Conservation (phyloP, 2,888 invertebrate species). For the Tupiocoris notatus region DNA sequence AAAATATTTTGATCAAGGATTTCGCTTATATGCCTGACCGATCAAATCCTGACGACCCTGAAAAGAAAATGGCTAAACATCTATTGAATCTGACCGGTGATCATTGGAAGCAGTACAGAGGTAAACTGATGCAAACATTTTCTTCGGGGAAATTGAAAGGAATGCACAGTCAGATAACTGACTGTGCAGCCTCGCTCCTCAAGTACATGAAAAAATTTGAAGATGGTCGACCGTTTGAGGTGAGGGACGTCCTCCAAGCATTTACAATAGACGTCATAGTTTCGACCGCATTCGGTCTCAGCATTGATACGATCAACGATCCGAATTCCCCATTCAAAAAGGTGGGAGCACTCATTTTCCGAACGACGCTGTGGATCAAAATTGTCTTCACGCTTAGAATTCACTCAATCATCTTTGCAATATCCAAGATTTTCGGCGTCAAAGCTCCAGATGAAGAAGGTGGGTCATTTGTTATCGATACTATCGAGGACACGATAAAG, state of each 20-base stretch:
- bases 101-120: slow-evolving; percentile 59
- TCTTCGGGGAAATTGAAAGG: slow-evolving; percentile 60
- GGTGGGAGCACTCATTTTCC: background rate
- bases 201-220: slow-evolving; percentile 28
- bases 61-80: slow-evolving; percentile 54
- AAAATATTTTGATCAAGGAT: slow-evolving; percentile 56
- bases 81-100: slow-evolving; percentile 56
- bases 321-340: background rate
- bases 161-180: slow-evolving; percentile 57
- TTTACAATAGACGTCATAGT: slow-evolving; percentile 58
- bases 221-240: slow-evolving; percentile 34
- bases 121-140: slow-evolving; percentile 59
- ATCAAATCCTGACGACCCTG: slow-evolving; percentile 54
- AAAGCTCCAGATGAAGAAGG: background rate
- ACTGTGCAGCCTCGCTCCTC: slow-evolving; percentile 52
- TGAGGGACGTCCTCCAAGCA: slow-evolving; percentile 51
- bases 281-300: slow-evolving; percentile 53
- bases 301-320: background rate
- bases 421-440: background rate
- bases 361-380: background rate
- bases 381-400: background rate
- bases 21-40: slow-evolving; percentile 57
- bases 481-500: background rate
- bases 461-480: background rate
- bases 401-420: background rate